Conservation (phyloP, 2,797 vertebrate species). For the Coracias cyanogaster region DNA sequence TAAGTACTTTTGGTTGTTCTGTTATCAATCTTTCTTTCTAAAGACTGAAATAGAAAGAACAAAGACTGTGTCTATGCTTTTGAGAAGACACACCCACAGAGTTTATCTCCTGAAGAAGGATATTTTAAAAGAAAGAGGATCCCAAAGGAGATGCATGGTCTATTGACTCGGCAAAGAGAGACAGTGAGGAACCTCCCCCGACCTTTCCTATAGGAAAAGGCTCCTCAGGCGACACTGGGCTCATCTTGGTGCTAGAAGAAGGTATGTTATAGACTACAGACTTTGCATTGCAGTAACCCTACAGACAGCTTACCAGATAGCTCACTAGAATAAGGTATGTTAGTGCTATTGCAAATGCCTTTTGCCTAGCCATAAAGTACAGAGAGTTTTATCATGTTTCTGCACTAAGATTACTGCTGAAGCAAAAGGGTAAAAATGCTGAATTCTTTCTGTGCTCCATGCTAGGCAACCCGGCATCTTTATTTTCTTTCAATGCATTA, state of each 20-base stretch:
- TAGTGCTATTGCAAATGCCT: background rate
- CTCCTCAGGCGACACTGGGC: accelerated
- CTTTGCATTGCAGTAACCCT: background rate
- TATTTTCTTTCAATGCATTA: background rate
- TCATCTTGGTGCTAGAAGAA: background rate
- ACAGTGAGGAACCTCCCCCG: background rate
- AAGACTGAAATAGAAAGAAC: background rate
- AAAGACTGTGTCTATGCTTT: background rate
- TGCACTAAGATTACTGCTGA: background rate
- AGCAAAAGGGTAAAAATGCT: background rate
- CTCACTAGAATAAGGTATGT: background rate
- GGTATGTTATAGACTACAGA: background rate
- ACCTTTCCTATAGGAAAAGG: background rate
- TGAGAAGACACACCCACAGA: accelerated
- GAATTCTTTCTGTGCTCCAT: background rate
- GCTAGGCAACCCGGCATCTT: background rate
- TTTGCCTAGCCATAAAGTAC: background rate
- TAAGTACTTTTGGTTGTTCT: background rate
- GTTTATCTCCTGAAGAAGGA: background rate
- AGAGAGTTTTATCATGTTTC: background rate
- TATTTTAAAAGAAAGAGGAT: background rate
- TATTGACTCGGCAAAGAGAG: background rate
- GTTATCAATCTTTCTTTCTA: background rate
- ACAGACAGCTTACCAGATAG: background rate
- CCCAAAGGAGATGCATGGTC: background rate